These are phyloP conservation scores for Reticulitermes speratus DNA, from an alignment of 1,140 invertebrate genomes.

Conservation along the genomic window DNA sequence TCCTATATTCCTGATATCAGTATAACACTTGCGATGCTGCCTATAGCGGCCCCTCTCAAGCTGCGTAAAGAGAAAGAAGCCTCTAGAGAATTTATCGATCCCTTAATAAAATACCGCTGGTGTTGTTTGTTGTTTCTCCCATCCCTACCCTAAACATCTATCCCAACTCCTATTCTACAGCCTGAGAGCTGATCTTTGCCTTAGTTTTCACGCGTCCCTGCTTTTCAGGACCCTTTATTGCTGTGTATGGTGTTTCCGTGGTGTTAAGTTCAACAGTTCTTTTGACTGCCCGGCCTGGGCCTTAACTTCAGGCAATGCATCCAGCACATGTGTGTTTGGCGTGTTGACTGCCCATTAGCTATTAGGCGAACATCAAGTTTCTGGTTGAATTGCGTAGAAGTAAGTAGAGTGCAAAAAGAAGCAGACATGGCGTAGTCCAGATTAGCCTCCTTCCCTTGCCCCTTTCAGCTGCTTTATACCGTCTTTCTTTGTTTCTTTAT, in stretches of 20 bases:
- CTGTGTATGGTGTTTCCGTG: not conserved
- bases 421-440: no score
- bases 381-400: not conserved
- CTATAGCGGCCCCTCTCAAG: not conserved
- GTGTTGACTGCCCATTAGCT: not conserved
- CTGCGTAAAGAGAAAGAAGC: not conserved
- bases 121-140: not conserved
- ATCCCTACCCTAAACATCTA: not conserved
- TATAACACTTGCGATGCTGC: not conserved
- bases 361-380: not conserved
- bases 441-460: no score
- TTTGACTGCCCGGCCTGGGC: no score
- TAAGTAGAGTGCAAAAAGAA: no score
- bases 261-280: not conserved
- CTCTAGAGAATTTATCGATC: not conserved
- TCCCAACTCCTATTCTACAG: not conserved
- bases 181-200: not conserved
- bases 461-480: no score
- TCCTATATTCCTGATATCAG: not conserved
- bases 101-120: not conserved
- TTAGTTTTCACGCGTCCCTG: not conserved
- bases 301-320: not conserved
- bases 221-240: not conserved
- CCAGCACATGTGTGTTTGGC: not conserved
- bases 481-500: no score